Base-by-base conservation (phyloP, 2,888 invertebrate genomes). In the Ectemnius lituratus region DNA sequence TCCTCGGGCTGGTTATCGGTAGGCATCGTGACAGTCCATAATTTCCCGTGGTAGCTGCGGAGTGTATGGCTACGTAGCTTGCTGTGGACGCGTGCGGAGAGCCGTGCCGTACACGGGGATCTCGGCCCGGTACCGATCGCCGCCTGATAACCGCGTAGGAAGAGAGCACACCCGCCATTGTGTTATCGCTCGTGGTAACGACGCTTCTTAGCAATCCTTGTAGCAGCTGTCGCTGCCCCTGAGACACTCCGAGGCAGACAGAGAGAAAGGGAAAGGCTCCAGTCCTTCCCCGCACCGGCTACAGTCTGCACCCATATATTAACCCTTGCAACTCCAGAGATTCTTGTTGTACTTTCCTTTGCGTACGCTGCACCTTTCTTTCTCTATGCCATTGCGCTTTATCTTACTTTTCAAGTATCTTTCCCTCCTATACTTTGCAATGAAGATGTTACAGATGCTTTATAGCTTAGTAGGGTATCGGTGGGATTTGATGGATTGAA, bases 1-100 rank as follows among this genome's bases (percentile, higher is more conserved):
- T 82, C 75, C 80, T 70, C 68, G 72, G 70, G 61, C 57, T 49
- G 60, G 73, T 81, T 82, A 83, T 83, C 83, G 74, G 62, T 18
- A 58, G 71, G 70, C 37, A 84, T 85, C 80, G 80, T 75, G 82
- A 84, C 80, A 79, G 78, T 80, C 79, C 83, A 84, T 85, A 84
- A 85, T 83, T 84, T 83, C 81, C 80, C 78, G 74, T 70, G 73
- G 68, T 37, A 68, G 73, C 47, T 61, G 47, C 69, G 46, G 52
- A 47, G 73, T 67, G 75, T 70, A 71, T 61, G 59, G 59, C 70
- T 68, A 76, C 67, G 68, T 74, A 68, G 64, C 67, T 70, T 62
- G 68, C 60, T 13, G 52, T 11, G 28, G 56, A 57, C 73, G 71
- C 70, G 79, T 73, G 76, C 61, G 66, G 75, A 69, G 64, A 64